Base-by-base conservation (phyloP, 2,888 invertebrate species). In the Altica lythri region DNA sequence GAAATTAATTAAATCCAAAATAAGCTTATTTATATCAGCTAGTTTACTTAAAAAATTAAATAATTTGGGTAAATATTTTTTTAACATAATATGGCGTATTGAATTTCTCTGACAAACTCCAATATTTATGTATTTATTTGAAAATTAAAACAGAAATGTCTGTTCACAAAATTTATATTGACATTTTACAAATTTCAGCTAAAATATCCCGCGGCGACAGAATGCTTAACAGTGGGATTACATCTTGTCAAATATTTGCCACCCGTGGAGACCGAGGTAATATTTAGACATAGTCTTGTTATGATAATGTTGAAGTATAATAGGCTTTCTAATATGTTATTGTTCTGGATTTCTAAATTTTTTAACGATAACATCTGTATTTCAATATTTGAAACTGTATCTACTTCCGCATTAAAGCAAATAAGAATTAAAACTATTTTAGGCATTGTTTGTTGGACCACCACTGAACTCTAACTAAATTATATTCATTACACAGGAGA, bases 151-250 rank as follows among this genome's bases (percentile, higher is more conserved):
- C 34, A 16, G 9, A 34, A 34, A 34, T 34, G 34, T 34, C 34
- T 34, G 14, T 40, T 22, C 4, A 30, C 13, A 18, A 44, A 60
- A 60, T 60, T 60, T 60, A 60, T 57, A 54, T 45, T 50, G 60
- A 60, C 60, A 46, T 57, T 60, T 60, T 60, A 60, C 60, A 60
- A 60, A 60, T 60, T 60, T 60, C 50, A 40, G 44, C 48, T 51
- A 60, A 57, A 60, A 57, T 50, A 44, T 55, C 57, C 60, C 53
- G 60, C 32, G 45, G 60, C 46, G 57, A 49, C 13, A 29, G 52
- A 50, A 56, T 53, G 42, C 40, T 40, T 48, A 60, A 60, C 59
- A 50, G 59, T 60, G 59, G 59, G 59, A 57, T 57, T 57, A 60
- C 52, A 57, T 46, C 54, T 55, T 57, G 59, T 60, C 59, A 60